Percentiles rank a stretch among this genome's conserved stretches.
Conservation (phyloP, 2,113 vertebrate genomes). For the Microcebus griseorufus region DNA sequence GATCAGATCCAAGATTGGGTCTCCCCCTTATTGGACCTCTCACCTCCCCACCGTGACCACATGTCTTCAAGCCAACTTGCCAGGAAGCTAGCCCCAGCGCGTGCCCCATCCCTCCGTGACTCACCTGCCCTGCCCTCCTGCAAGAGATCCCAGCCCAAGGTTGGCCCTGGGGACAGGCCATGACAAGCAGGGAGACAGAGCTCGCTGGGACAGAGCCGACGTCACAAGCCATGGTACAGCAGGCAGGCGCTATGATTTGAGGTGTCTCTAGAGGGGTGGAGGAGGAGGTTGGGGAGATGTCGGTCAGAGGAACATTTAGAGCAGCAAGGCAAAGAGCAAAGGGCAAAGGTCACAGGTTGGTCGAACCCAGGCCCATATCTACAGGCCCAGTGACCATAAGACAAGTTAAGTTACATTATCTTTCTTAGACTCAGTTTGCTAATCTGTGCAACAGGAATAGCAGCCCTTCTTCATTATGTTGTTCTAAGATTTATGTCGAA, state of each 20-base stretch:
- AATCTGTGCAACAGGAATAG: not conserved
- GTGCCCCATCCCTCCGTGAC: not conserved
- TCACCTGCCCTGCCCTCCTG: not conserved
- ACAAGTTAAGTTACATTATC: not conserved
- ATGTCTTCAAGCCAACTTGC: not conserved
- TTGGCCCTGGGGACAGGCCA: not conserved
- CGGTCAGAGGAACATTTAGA: not conserved
- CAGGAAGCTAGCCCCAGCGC: not conserved
- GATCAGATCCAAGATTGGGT: no score
- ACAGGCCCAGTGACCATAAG: not conserved
- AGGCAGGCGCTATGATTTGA: not conserved
- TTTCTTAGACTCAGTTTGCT: not conserved
- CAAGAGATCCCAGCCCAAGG: no score
- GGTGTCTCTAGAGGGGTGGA: not conserved
- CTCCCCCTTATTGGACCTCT: not conserved
- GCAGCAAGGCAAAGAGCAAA: not conserved
- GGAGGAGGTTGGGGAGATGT: not conserved
- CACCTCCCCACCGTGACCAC: not conserved
- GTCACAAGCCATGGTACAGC: fast-evolving
- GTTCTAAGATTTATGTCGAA: not conserved
- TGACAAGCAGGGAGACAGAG: fast-evolving
- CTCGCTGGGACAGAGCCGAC: not conserved
- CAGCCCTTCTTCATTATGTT: not conserved
- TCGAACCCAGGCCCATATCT: not conserved
- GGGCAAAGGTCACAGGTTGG: not conserved